Conservation (phyloP, 2,113 vertebrate species). For the Otus sunia region DNA sequence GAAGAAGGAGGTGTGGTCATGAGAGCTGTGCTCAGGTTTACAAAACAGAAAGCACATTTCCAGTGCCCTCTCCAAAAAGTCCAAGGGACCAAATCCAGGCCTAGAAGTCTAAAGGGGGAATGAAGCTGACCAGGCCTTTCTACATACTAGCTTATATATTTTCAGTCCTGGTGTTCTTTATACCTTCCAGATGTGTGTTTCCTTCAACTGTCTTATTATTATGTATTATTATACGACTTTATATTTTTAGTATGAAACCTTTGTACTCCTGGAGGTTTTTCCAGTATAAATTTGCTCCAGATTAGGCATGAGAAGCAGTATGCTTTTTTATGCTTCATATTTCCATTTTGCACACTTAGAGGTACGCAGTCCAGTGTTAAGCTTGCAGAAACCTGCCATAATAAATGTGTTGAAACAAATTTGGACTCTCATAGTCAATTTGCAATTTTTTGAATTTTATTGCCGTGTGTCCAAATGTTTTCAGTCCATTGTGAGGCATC, state of each 20-base stretch:
- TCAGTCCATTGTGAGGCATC: neutral
- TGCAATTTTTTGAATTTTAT: neutral
- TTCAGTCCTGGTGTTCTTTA: neutral
- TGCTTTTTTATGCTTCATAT: neutral
- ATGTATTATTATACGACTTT: neutral
- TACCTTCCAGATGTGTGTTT: neutral
- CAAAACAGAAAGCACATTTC: neutral
- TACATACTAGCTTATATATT: fast-evolving
- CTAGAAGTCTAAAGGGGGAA: neutral
- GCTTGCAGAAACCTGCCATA: neutral
- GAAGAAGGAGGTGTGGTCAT: fast-evolving
- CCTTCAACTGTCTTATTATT: neutral
- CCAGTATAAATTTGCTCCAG: neutral
- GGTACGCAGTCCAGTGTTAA: fast-evolving
- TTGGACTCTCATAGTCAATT: neutral
- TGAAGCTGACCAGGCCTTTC: neutral
- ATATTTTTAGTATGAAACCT: neutral
- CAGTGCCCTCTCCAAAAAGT: neutral
- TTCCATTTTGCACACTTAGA: neutral
- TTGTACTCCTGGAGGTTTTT: neutral
- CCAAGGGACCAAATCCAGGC: neutral
- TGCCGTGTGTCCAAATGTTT: neutral
- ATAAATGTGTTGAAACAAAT: neutral
- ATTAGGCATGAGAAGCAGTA: neutral
- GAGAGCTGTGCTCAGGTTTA: neutral